phyloP scores from a whole-genome alignment of 2,888 invertebrate species.

The Gnatocerus cornutus region DNA sequence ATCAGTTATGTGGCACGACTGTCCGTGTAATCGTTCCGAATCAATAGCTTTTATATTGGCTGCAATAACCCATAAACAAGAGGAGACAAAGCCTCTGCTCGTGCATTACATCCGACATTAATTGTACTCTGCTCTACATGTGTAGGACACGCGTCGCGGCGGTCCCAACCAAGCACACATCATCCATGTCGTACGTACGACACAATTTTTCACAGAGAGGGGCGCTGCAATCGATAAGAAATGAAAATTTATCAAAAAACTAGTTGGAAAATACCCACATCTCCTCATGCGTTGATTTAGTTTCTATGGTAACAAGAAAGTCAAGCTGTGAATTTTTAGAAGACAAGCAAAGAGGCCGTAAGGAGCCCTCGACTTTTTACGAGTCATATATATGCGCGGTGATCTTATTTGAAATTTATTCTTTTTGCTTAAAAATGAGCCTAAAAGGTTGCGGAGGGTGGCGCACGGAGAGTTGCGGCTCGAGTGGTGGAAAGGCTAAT shows the following conservation, averaged over 20 bases:
- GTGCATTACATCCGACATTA: slow-evolving; percentile 70
- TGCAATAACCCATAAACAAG: slow-evolving; percentile 70
- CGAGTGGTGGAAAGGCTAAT: slow-evolving; percentile 64
- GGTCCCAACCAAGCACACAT: slow-evolving; percentile 58
- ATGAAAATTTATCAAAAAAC: no score
- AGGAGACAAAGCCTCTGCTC: slow-evolving; percentile 68
- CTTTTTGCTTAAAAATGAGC: slow-evolving; percentile 63
- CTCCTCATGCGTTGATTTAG: slow-evolving; percentile 23
- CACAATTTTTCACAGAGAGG: not conserved
- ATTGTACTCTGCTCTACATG: slow-evolving; percentile 70
- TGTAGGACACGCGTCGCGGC: slow-evolving; percentile 70
- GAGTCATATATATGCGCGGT: slow-evolving; percentile 65
- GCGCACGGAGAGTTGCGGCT: slow-evolving; percentile 51
- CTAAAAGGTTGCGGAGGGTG: slow-evolving; percentile 58
- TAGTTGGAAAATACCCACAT: not conserved
- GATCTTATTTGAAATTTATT: slow-evolving; percentile 66
- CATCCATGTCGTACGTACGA: slow-evolving; percentile 34
- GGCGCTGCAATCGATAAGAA: no score
- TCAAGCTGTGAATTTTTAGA: slow-evolving; percentile 63
- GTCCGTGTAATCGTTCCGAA: slow-evolving; percentile 67
- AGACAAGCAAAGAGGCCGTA: slow-evolving; percentile 60
- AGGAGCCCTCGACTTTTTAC: slow-evolving; percentile 62
- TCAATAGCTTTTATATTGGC: slow-evolving; percentile 69
- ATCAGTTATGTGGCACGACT: slow-evolving; percentile 49
- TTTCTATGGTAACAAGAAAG: slow-evolving; percentile 44